Base-by-base conservation (phyloP, 2,888 invertebrate genomes). In the Neoitamus cyanurus region DNA sequence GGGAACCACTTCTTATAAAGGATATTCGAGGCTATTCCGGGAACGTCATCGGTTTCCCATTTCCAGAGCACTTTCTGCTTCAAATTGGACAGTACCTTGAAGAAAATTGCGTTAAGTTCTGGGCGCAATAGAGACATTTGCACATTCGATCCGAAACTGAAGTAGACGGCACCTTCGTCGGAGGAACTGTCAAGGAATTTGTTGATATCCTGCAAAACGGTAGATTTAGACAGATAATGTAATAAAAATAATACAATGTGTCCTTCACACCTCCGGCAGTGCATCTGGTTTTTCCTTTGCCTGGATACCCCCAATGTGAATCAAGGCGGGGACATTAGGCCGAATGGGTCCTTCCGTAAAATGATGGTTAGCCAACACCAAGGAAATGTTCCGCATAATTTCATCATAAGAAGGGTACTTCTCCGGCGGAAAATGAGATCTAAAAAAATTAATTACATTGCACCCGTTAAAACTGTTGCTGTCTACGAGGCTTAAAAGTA, bases 11-110 rank as follows among this genome's bases (percentile, higher is more conserved):
- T 0, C 86, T 87, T 90, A 7, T 93, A 90, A 73, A 93, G 90
- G 0, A 95, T 91, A 88, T 94, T 94, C 0, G 91, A 87, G 0
- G 94, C 92, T 87, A 93, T 92, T 37, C 92, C 92, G 1, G 92
- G 91, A 30, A 88, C 89, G 25, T 93, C 92, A 0, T 93, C 92
- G 28, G 34, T 78, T 87, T 94, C 94, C 93, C 93, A 94, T 90
- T 94, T 94, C 94, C 94, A 94, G 6, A 94, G 86, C 0, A 94
- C 92, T 7, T 91, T 93, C 83, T 94, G 93, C 86, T 93, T 93
- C 3, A 94, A 86, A 86, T 91, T 92, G 5, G 91, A 89, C 84
- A 94, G 93, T 5, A 92, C 92, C 70, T 92, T 92, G 2, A 94
- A 87, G 72, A 94, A 91, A 5, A 91, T 91, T 46, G 13, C n/a